Evolutionary conservation across 1,140 invertebrate genomes (phyloP), one percentile per base, ranked within the genome.

Genomic region (Yoshiicerus persimilis): DNA sequence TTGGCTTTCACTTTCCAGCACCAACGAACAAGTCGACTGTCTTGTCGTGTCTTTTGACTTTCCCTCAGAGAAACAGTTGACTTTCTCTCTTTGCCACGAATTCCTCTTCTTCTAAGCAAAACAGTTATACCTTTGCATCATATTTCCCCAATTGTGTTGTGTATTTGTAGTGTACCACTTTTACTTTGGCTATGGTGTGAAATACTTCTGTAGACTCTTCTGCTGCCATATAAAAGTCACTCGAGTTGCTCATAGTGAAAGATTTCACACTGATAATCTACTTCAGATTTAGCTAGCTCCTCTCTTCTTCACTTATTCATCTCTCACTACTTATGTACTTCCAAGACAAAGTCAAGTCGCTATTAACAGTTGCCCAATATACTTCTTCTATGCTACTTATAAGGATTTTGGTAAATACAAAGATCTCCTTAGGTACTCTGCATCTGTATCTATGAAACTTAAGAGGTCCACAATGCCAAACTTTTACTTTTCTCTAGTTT

Each of bases 261-360:
- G 86, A 87, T 87, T 87, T 87, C 86, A 75, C 32, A 77, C 62
- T 77, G 64, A 77, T 87, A 87, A 87, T 87, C 86, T 87, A 77
- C 64, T 77, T 66, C 64, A 41, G 64, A 87, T 87, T 80, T 87
- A 77, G 47, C 86, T 23, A 47, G 27, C 32, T 36, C 80, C 20
- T 47, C 32, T 36, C 80, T 8, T 84, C 80, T 39, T 47, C 66
- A 27, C 25, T 70, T 70, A 70, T 30, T 70, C 66, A 70, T 70
- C 66, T 70, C 16, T 70, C 66, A 16, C 66, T 70, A 27, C 39
- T 83, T 83, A 32, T 13, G 10, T 83, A 36, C 30, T 47, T 39
- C 34, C 80, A 84, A 84, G 39, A 32, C n/a, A 25, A 38, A 84
- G n/a, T 34, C 30, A 84, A 47, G 11, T 75, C 25, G 16, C 25